Evolutionary conservation across 2,888 invertebrate genomes (phyloP).

Genomic region (Drosophila falleni): DNA sequence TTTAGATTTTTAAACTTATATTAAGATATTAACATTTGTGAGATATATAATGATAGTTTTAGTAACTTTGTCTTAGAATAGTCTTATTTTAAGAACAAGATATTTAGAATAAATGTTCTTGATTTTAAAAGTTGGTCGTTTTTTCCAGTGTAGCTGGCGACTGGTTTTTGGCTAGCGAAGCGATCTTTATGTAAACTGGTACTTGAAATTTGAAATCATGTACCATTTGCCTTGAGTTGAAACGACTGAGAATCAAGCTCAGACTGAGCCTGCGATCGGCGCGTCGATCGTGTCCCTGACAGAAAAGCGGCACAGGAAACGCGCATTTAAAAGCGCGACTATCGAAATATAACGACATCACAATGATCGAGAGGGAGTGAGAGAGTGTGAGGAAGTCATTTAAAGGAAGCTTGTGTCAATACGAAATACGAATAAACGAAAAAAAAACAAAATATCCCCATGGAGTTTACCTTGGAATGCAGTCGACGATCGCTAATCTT

Average conservation of each 20-base stretch:
- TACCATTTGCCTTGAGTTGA: slow-evolving; percentile 77
- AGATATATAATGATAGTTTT: too few species aligned
- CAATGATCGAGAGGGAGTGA: slow-evolving; percentile 11
- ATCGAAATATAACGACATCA: slow-evolving; percentile 80
- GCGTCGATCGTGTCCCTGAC: slow-evolving; percentile 76
- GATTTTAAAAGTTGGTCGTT: too few species aligned
- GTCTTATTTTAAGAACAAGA: too few species aligned
- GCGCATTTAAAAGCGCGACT: slow-evolving; percentile 80
- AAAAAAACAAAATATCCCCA: slow-evolving; percentile 30
- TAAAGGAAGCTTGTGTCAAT: slow-evolving; percentile 82
- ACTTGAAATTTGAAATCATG: slow-evolving; percentile 82
- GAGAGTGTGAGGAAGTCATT: slow-evolving; percentile 45
- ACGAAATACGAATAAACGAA: slow-evolving; percentile 28
- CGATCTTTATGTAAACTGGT: slow-evolving; percentile 77
- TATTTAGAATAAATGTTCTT: too few species aligned
- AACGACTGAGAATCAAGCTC: slow-evolving; percentile 36
- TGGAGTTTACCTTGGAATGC: slow-evolving; percentile 72
- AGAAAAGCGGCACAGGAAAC: slow-evolving; percentile 71
- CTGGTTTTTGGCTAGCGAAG: slow-evolving; percentile 46
- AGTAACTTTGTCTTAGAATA: too few species aligned
- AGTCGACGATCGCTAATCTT: slow-evolving; percentile 63
- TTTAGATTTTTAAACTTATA: too few species aligned
- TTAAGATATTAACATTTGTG: too few species aligned
- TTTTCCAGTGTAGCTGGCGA: slow-evolving; percentile 4
- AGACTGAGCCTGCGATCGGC: slow-evolving; percentile 37